Evolutionary conservation across 2,113 vertebrate genomes (phyloP).

Genomic region (Tiliqua scincoides): DNA sequence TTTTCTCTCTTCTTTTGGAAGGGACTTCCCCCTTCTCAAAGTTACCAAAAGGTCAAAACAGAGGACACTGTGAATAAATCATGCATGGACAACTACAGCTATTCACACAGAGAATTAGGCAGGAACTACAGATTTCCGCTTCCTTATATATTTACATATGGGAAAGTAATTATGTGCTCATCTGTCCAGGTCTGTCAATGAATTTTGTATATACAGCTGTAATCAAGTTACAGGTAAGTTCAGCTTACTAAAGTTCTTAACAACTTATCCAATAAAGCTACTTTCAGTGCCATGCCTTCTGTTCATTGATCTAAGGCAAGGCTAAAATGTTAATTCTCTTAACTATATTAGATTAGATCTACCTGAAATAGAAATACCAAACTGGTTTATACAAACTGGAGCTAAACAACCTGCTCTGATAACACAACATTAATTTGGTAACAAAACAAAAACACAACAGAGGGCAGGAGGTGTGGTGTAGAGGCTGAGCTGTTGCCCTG

Average conservation of each 20-base stretch:
- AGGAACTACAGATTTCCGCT: neutral
- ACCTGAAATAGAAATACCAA: neutral
- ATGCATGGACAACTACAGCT: conserved; percentile 55
- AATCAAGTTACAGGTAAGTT: conserved; percentile 29
- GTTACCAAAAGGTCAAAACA: conserved; percentile 51
- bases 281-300: conserved; percentile 1
- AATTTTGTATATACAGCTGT: conserved; percentile 17
- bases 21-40: conserved; percentile 6
- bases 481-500: too few species aligned
- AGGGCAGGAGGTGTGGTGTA: neutral
- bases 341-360: conserved; percentile 12
- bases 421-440: neutral
- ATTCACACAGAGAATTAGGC: conserved; percentile 41
- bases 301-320: neutral
- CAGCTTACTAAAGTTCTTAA: neutral
- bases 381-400: neutral
- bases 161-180: conserved; percentile 34
- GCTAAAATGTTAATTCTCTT: conserved; percentile 17
- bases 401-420: neutral
- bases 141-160: conserved; percentile 49
- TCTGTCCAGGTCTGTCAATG: neutral
- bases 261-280: conserved; percentile 13
- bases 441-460: conserved; percentile 17
- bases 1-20: neutral
- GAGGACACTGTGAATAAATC: conserved; percentile 41